A percentile compares a stretch with the other conserved stretches of the same genome.
Conservation (phyloP, 2,888 invertebrate genomes). For the Masnerella sp. region DNA sequence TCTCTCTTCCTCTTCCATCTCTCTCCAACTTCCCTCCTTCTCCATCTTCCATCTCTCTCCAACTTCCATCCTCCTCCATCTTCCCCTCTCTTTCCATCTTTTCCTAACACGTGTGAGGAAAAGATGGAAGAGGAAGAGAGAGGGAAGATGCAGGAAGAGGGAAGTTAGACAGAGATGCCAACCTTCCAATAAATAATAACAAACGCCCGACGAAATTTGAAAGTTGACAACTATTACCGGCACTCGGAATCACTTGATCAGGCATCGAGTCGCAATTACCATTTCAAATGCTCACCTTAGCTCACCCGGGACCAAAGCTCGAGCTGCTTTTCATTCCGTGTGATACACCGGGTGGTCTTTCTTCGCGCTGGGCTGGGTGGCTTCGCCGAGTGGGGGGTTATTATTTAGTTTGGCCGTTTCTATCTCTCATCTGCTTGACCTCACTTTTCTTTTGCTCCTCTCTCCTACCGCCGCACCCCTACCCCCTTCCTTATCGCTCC, state of each 20-base stretch:
- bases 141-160: no score
- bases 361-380: conserved; percentile 67
- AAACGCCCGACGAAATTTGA: no score
- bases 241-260: conserved; percentile 72
- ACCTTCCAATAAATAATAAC: conserved; percentile 9
- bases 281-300: conserved; percentile 75
- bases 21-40: no score
- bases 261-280: conserved; percentile 70
- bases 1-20: no score
- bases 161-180: no score
- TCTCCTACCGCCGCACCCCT: conserved; percentile 33
- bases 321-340: conserved; percentile 66
- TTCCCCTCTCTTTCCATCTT: no score
- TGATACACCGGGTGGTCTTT: conserved; percentile 76
- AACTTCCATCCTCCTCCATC: no score
- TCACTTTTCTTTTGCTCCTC: conserved; percentile 41
- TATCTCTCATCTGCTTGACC: conserved; percentile 73
- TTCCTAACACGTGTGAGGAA: no score
- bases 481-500: conserved; percentile 32
- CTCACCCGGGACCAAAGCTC: conserved; percentile 67
- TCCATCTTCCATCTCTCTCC: no score
- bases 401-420: conserved; percentile 76
- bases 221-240: conserved; percentile 59
- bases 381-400: conserved; percentile 70
- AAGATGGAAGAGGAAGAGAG: no score